These are phyloP conservation scores for Felis chaus DNA, from an alignment of 2,113 vertebrate genomes.

Conservation along the genomic window DNA sequence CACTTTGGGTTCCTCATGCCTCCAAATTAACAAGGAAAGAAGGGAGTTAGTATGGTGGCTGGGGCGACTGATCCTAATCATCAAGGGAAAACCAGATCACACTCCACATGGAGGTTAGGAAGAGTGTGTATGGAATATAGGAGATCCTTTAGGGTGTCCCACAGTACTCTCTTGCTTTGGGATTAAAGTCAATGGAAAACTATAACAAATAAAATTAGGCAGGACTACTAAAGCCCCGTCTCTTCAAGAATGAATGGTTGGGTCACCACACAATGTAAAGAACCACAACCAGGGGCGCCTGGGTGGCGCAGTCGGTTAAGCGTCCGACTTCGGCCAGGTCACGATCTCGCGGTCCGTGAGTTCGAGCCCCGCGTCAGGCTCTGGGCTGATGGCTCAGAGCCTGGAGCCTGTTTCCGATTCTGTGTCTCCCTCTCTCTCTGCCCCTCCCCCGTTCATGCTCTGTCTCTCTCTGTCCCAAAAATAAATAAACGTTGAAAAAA, in stretches of 20 bases:
- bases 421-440: no score
- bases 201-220: neutral
- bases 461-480: no score
- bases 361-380: no score
- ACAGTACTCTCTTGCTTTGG: neutral
- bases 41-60: neutral
- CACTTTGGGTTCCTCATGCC: neutral
- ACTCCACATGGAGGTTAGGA: neutral
- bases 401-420: no score
- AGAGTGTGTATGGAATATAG: neutral
- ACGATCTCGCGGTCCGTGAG: no score
- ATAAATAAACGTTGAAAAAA: no score
- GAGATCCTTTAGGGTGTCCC: neutral
- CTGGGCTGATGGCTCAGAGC: no score
- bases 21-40: neutral
- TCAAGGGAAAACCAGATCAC: neutral
- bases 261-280: neutral
- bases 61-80: neutral
- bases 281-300: neutral
- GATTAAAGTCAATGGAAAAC: slow-evolving; percentile 10
- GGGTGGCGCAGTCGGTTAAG: no score
- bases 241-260: neutral
- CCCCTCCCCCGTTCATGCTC: no score
- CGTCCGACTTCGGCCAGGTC: no score
- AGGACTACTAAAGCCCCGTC: neutral